phyloP scores from a whole-genome alignment of 1,140 invertebrate species.

The Orchestia grillus region DNA sequence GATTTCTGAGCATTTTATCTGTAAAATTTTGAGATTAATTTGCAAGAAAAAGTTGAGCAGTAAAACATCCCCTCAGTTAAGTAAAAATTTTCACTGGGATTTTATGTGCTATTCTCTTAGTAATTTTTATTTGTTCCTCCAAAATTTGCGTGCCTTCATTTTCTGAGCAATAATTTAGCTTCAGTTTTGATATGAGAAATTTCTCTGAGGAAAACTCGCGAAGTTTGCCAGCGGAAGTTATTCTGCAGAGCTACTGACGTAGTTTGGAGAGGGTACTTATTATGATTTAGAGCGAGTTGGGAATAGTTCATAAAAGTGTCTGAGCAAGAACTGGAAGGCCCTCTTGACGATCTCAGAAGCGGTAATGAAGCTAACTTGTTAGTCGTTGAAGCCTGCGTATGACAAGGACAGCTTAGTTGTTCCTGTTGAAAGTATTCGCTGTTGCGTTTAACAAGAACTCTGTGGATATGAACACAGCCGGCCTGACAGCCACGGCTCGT shows the following conservation, averaged over 20 bases:
- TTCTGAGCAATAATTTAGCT: constrained; percentile 21
- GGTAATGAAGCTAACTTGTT: constrained; percentile 27
- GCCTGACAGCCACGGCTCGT: not conserved
- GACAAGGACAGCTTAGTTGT: constrained; percentile 7
- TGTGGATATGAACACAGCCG: not conserved
- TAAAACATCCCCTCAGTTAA: too few species aligned
- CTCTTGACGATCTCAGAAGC: constrained; percentile 23
- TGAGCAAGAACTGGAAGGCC: constrained; percentile 1
- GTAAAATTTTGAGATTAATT: not conserved
- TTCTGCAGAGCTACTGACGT: constrained; percentile 30
- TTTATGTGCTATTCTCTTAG: not conserved
- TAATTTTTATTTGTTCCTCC: not conserved
- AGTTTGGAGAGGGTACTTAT: constrained; percentile 43
- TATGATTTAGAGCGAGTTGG: constrained; percentile 15
- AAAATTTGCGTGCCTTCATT: not conserved
- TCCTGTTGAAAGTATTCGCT: not conserved
- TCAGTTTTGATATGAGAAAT: constrained; percentile 13
- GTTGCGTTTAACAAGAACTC: not conserved
- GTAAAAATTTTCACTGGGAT: not conserved
- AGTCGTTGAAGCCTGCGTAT: not conserved
- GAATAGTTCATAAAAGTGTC: constrained; percentile 21
- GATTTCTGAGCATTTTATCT: too few species aligned
- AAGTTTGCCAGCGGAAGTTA: constrained; percentile 24
- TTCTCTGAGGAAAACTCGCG: not conserved
- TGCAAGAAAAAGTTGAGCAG: not conserved